phyloP scores from a whole-genome alignment of 2,888 invertebrate species.

The Barypeithes pellucidus region DNA sequence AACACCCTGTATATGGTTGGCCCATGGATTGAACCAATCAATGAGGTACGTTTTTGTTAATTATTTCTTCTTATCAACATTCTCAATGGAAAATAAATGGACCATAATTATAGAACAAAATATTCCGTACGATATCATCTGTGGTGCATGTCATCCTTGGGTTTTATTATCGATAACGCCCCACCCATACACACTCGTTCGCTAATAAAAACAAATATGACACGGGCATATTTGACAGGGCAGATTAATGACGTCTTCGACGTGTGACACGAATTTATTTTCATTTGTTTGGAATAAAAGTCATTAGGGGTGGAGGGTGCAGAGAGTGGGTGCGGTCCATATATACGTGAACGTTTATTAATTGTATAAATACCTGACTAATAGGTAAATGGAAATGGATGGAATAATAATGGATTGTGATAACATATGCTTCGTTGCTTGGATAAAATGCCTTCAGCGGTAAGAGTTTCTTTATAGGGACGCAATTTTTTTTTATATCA shows the following conservation, averaged over 20 bases:
- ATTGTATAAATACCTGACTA: conserved; percentile 43
- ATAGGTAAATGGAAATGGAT: conserved; percentile 24
- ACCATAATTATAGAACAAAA: too few species aligned
- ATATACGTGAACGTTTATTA: conserved; percentile 42
- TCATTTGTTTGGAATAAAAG: conserved; percentile 58
- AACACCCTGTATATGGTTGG: too few species aligned
- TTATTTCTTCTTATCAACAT: too few species aligned
- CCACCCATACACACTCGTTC: conserved; percentile 28
- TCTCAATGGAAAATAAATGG: too few species aligned
- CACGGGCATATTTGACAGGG: conserved; percentile 39
- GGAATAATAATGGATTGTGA: conserved; percentile 19
- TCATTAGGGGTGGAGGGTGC: conserved; percentile 56
- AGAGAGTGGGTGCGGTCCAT: conserved; percentile 55
- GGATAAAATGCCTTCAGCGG: background rate
- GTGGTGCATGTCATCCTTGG: conserved; percentile 1
- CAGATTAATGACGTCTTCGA: conserved; percentile 53
- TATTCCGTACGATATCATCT: too few species aligned
- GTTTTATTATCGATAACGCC: conserved; percentile 22
- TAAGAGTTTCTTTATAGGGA: too few species aligned
- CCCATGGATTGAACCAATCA: too few species aligned
- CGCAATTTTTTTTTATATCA: too few species aligned
- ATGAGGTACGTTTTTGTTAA: too few species aligned
- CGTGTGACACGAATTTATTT: conserved; percentile 55
- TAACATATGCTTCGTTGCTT: conserved; percentile 15
- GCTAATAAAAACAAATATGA: conserved; percentile 47